A percentile compares a stretch with the other conserved stretches of the same genome.
These are phyloP conservation scores for Hormiphora californensis DNA, from an alignment of 37 sponge, comb jelly and placozoan species.

Conservation along the genomic window DNA sequence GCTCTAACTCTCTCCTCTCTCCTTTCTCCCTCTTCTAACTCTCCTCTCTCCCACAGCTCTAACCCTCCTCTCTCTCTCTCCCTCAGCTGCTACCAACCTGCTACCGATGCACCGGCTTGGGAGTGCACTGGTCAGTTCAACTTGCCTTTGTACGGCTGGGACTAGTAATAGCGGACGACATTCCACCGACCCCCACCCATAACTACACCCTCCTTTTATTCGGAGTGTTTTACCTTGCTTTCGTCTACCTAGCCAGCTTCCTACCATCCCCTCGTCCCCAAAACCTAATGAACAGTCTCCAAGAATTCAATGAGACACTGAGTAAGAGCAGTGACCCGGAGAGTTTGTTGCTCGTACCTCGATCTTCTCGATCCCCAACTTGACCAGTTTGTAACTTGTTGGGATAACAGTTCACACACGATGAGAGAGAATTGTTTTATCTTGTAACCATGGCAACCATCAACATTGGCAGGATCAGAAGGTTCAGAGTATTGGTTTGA, in stretches of 20 bases:
- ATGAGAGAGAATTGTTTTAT: too few relatives aligned
- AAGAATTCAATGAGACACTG: not conserved
- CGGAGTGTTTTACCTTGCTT: not conserved
- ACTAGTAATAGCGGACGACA: not conserved
- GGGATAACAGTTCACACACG: too few relatives aligned
- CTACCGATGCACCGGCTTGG: not conserved
- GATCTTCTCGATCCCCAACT: too few relatives aligned
- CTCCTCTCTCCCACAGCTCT: not conserved
- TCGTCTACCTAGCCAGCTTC: slow-evolving; percentile 20
- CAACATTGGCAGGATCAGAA: too few relatives aligned
- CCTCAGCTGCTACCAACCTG: not conserved
- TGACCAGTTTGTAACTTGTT: too few relatives aligned
- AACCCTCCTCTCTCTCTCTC: not conserved
- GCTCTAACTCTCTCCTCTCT: not conserved
- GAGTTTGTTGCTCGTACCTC: too few relatives aligned
- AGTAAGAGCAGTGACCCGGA: not conserved
- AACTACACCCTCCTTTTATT: slow-evolving; percentile 25
- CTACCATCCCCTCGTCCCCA: not conserved
- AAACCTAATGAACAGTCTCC: not conserved
- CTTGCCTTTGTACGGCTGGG: not conserved
- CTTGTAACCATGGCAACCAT: too few relatives aligned
- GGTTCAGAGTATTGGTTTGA: too few relatives aligned
- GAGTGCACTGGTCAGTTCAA: not conserved
- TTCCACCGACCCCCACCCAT: not conserved
- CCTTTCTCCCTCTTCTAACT: not conserved